Base-by-base conservation (phyloP, 2,888 invertebrate species). In the Linnaemya vulpina region DNA sequence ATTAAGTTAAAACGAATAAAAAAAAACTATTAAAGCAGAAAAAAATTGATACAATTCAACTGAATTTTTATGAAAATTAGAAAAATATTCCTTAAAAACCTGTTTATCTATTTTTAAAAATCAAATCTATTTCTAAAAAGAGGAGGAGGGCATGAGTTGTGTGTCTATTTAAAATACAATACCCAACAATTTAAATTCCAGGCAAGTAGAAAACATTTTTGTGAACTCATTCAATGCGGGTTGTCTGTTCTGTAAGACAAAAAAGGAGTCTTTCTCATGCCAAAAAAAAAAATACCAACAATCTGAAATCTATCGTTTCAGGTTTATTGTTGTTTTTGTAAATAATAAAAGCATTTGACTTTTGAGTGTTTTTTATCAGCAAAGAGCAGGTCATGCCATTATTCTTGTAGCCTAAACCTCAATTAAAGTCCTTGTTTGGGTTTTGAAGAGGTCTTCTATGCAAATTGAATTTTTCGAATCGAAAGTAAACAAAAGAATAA, bases 171-270 rank as follows among this genome's bases (percentile, higher is more conserved):
- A 22, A 17, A 20, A 58, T 15, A 65, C 58, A 71, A 58, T 58
- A 55, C 10, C 25, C 7, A 68, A 51, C 58, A 65, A 75, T 79
- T 79, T 79, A 83, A 70, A 70, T 83, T 79, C 70, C 17, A 51
- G 58, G 58, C 20, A 67, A 20, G 30, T 43, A 65, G 43, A 65
- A 58, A 78, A 83, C 63, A n/a, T 58, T 78, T 63, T 79, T 74
- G 55, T 65, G 13, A 49, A 25, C 63, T 60, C 20, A 20, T 55
- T 55, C 38, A 17, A 15, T 17, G 49, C 38, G 40, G 20, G 30
- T 60, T 40, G 15, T 49, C 13, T 25, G 9, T 53, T 63, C 8
- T 22, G 25, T n/a, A 25, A 49, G 20, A 60, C 22, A 22, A 9
- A 67, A 76, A 81, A 55, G n/a, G 38, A 17, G 3, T 35, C 30